phyloP scores from a whole-genome alignment of 2,888 invertebrate species.

The Diarsia mendica region DNA sequence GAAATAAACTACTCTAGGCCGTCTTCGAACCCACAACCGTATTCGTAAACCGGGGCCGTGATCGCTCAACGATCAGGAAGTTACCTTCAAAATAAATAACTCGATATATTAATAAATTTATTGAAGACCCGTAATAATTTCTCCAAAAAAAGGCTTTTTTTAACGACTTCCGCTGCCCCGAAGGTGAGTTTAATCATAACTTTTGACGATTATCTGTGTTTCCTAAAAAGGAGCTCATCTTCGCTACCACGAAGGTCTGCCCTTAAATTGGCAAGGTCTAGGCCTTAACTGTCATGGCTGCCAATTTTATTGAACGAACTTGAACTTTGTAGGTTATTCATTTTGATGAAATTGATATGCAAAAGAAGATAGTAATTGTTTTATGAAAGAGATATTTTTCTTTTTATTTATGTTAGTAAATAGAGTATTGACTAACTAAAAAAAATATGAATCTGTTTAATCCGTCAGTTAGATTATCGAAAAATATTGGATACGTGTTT shows the following conservation, averaged over 20 bases:
- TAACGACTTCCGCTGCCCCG: not conserved
- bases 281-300: not conserved
- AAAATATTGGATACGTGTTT: no score
- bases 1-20: not conserved
- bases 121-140: conserved; percentile 8
- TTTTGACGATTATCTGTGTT: not conserved
- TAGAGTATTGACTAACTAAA: no score
- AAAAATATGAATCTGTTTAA: no score
- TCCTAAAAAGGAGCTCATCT: not conserved
- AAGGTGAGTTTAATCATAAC: not conserved
- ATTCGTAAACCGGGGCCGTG: not conserved
- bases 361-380: not conserved
- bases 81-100: conserved; percentile 1
- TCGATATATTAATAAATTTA: not conserved
- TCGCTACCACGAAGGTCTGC: no score
- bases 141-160: not conserved
- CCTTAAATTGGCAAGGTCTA: conserved; percentile 1
- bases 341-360: not conserved
- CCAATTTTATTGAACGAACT: not conserved
- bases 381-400: not conserved
- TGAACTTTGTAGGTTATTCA: not conserved
- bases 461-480: no score
- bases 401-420: not conserved
- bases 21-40: not conserved
- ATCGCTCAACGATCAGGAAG: not conserved